Evolutionary conservation across 1,140 invertebrate genomes (phyloP).

Genomic region (Heliconius hewitsoni): DNA sequence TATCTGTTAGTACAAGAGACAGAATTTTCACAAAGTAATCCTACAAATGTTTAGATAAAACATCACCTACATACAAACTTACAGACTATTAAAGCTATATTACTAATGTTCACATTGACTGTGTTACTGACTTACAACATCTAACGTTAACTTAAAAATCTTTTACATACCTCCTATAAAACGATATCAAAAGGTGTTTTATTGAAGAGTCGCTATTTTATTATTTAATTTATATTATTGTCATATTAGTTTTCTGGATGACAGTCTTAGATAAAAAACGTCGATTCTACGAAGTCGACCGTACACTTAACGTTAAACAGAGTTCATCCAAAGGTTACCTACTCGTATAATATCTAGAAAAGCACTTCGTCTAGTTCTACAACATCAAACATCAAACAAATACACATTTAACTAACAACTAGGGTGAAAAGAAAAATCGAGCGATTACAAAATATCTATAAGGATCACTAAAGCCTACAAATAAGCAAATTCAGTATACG

Average conservation of each 20-base stretch:
- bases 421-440: conserved; percentile 49
- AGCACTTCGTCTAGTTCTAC: conserved; percentile 71
- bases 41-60: neutral
- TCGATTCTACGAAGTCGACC: neutral
- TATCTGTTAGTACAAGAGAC: neutral
- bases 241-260: conserved; percentile 8
- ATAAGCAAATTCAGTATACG: conserved; percentile 53
- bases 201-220: conserved; percentile 1
- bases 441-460: conserved; percentile 62
- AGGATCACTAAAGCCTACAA: conserved; percentile 60
- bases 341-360: conserved; percentile 58
- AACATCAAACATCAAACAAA: conserved; percentile 77
- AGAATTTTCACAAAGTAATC: neutral
- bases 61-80: conserved; percentile 20
- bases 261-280: conserved; percentile 6
- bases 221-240: conserved; percentile 22
- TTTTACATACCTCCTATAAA: conserved; percentile 26
- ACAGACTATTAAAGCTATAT: conserved; percentile 76
- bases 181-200: conserved; percentile 32
- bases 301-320: neutral
- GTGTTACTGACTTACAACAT: conserved; percentile 18
- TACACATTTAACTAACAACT: conserved; percentile 53
- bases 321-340: neutral
- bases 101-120: conserved; percentile 50
- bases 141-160: conserved; percentile 6